Evolutionary conservation across 2,888 invertebrate species (phyloP).

Genomic region (Drosophila subsilvestris): DNA sequence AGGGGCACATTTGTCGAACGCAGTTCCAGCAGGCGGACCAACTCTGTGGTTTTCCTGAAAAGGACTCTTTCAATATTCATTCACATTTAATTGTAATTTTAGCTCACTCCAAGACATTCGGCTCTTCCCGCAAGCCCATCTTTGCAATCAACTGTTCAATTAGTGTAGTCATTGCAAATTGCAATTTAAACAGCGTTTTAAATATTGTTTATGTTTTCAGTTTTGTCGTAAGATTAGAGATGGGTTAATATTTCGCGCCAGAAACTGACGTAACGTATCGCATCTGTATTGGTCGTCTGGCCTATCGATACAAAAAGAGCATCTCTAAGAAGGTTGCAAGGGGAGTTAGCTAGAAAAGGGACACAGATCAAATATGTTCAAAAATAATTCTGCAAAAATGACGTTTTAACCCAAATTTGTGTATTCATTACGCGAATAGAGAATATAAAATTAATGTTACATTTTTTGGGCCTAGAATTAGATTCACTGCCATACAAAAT

Average conservation of each 20-base stretch:
- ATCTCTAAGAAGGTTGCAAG: background rate
- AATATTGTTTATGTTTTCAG: background rate
- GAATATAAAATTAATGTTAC: constrained; percentile 36
- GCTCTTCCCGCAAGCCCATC: constrained; percentile 80
- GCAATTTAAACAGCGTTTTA: background rate
- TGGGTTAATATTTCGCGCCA: background rate
- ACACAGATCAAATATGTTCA: no score
- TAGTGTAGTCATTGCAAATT: constrained; percentile 77
- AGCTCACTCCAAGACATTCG: constrained; percentile 74
- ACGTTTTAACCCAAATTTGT: constrained; percentile 17
- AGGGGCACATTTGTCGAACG: constrained; percentile 79
- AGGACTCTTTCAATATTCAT: background rate
- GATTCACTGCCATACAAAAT: constrained; percentile 36
- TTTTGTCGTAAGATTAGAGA: background rate
- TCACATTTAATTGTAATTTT: background rate
- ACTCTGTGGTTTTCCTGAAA: constrained; percentile 81
- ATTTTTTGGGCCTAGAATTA: constrained; percentile 43
- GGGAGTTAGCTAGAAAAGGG: background rate
- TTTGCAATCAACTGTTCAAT: constrained; percentile 80
- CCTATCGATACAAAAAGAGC: constrained; percentile 21
- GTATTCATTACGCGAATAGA: constrained; percentile 31
- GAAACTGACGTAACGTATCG: background rate
- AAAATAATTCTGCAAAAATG: background rate
- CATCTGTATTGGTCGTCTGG: background rate
- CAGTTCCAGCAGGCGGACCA: constrained; percentile 80